Conservation (phyloP, 2,113 vertebrate genomes). For the Mionectes macconnelli region DNA sequence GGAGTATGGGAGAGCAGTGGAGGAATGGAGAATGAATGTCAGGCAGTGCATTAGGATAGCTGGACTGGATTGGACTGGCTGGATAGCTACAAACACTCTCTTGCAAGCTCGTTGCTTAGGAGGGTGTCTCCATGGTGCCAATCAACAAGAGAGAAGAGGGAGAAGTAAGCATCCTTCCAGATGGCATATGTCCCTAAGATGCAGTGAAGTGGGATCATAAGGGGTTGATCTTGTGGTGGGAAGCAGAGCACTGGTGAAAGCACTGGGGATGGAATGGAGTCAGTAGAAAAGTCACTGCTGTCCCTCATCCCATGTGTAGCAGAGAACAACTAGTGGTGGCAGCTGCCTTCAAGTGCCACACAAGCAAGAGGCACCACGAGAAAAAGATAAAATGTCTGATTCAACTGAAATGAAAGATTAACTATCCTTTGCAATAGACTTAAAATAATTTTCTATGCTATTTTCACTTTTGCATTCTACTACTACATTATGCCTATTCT, state of each 20-base stretch:
- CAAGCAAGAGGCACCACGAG: background rate
- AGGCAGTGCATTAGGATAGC: background rate
- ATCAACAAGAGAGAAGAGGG: background rate
- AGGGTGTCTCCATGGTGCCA: accelerated
- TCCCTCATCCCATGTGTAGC: background rate
- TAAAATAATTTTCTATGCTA: background rate
- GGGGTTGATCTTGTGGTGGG: background rate
- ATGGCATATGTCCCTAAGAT: background rate
- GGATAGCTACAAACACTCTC: background rate
- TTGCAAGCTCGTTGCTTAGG: background rate
- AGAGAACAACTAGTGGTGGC: background rate
- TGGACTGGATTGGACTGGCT: background rate
- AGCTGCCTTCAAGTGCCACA: background rate
- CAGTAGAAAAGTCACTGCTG: background rate
- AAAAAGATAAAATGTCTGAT: background rate
- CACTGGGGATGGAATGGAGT: background rate
- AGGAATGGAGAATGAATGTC: background rate
- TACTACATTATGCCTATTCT: background rate
- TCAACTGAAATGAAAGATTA: background rate
- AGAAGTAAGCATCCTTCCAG: background rate
- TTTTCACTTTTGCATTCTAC: background rate
- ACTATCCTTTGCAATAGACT: background rate
- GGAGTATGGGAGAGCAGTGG: background rate
- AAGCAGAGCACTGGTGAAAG: background rate
- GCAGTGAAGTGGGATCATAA: background rate